These are phyloP conservation scores for Drosophila imparisetae DNA, from an alignment of 2,888 invertebrate genomes.

Conservation along the genomic window DNA sequence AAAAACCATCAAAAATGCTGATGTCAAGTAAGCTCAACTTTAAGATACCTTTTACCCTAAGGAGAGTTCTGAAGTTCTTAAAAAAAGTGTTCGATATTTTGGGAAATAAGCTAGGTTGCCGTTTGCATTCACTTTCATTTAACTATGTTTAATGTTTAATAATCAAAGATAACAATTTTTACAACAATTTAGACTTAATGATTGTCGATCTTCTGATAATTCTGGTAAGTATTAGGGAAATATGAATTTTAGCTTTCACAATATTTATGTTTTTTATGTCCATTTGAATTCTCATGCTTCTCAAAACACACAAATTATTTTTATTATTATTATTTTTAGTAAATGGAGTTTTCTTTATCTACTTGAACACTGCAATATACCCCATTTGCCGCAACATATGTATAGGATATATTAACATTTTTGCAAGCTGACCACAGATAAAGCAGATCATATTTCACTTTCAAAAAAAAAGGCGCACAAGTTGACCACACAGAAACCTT, in stretches of 20 bases:
- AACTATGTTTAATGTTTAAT: conserved; percentile 6
- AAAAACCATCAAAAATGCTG: conserved; percentile 45
- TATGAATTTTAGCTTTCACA: background rate
- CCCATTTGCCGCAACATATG: background rate
- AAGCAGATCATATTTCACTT: conserved; percentile 73
- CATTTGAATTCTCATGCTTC: background rate
- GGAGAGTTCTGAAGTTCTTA: background rate
- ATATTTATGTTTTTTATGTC: background rate
- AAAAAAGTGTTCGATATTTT: background rate
- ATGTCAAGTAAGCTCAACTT: conserved; percentile 6
- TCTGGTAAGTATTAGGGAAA: background rate
- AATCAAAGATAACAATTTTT: background rate
- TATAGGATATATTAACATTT: conserved; percentile 31
- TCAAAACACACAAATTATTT: background rate
- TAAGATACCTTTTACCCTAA: conserved; percentile 18
- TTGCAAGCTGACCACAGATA: conserved; percentile 49
- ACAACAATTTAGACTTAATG: background rate
- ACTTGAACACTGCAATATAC: background rate
- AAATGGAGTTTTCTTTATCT: background rate
- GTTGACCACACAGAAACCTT: conserved; percentile 63
- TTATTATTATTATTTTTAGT: background rate
- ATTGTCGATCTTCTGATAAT: background rate
- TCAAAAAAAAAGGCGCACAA: conserved; percentile 25
- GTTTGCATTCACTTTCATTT: conserved; percentile 20
- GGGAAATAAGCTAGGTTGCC: background rate